These are phyloP conservation scores for Okapia johnstoni DNA, from an alignment of 2,113 vertebrate species.

Conservation along the genomic window DNA sequence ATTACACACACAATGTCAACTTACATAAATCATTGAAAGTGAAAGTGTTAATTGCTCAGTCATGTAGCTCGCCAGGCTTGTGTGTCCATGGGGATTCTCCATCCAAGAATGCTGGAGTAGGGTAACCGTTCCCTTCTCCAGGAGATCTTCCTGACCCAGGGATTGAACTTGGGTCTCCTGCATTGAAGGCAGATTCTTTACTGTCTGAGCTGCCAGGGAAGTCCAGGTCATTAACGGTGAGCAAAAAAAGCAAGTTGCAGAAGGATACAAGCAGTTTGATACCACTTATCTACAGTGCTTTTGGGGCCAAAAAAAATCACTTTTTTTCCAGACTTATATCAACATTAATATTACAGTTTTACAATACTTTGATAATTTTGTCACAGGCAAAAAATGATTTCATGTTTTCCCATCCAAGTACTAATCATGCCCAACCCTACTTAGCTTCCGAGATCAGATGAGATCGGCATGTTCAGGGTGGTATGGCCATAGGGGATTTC, in stretches of 20 bases:
- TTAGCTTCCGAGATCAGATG: neutral
- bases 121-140: neutral
- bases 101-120: neutral
- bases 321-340: neutral
- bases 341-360: neutral
- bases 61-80: accelerated
- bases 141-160: neutral
- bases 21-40: neutral
- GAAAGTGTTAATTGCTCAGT: neutral
- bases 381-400: neutral
- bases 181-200: neutral
- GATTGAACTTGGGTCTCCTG: neutral
- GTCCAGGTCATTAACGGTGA: neutral
- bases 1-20: neutral
- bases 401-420: neutral
- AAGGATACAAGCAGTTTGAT: neutral
- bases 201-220: neutral
- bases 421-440: neutral
- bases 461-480: neutral
- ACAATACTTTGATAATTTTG: neutral
- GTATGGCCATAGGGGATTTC: neutral
- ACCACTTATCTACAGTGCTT: neutral
- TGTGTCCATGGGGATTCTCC: neutral
- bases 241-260: neutral
- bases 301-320: neutral